Evolutionary conservation across 92 coral and sea anemone genomes (phyloP).

Genomic region (Hydrozoanthus gracilis): DNA sequence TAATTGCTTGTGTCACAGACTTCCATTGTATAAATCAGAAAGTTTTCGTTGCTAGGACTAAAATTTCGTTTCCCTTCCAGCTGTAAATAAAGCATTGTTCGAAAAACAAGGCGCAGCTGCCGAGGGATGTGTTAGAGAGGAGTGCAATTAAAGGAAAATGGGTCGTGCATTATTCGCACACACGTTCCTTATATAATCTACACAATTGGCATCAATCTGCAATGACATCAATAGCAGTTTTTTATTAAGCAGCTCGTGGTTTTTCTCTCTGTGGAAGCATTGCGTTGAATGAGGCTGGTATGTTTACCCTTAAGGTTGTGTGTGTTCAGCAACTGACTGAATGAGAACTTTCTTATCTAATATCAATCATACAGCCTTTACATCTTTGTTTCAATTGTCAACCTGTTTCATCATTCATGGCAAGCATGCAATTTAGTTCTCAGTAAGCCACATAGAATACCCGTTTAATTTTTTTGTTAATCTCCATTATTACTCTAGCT

Average conservation of each 20-base stretch:
- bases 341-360: constrained; percentile 73
- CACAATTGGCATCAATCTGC: constrained; percentile 97
- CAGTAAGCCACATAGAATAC: constrained; percentile 40
- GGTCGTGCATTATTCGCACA: constrained; percentile 93
- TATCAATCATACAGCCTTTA: constrained; percentile 84
- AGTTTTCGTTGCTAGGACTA: constrained; percentile 91
- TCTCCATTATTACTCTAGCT: constrained; percentile 31
- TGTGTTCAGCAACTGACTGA: constrained; percentile 88
- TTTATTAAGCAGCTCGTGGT: constrained; percentile 83
- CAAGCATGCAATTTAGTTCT: constrained; percentile 77
- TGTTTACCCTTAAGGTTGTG: constrained; percentile 78
- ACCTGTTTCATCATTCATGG: constrained; percentile 80
- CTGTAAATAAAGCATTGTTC: constrained; percentile 88
- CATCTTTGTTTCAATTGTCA: constrained; percentile 97
- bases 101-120: constrained; percentile 90
- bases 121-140: constrained; percentile 71
- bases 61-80: constrained; percentile 76
- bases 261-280: constrained; percentile 85
- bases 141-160: constrained; percentile 79
- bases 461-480: constrained; percentile 21
- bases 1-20: constrained; percentile 84
- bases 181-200: constrained; percentile 86
- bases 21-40: constrained; percentile 77
- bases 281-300: constrained; percentile 75
- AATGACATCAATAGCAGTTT: constrained; percentile 80